phyloP scores from a whole-genome alignment of 2,113 vertebrate species.

The Oncorhynchus nerka region DNA sequence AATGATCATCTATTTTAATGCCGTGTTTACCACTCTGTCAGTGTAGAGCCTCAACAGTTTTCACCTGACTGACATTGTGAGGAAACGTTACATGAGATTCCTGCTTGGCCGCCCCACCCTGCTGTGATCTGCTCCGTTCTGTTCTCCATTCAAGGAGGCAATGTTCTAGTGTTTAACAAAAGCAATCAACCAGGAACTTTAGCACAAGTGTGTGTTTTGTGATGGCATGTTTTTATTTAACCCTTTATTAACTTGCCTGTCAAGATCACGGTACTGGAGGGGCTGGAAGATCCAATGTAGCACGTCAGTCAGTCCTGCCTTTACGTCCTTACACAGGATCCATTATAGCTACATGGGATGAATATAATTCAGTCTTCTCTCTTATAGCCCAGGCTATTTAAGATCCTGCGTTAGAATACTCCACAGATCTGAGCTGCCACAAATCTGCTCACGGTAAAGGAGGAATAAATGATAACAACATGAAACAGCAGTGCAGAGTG shows the following conservation, averaged over 20 bases:
- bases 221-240: not conserved
- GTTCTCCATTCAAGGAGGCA: conserved; percentile 45
- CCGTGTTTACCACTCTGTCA: conserved; percentile 15
- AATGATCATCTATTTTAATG: not conserved
- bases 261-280: no score
- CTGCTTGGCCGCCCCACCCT: not conserved
- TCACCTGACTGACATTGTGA: conserved; percentile 17
- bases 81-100: conserved; percentile 18
- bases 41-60: conserved; percentile 5
- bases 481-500: conserved; percentile 5
- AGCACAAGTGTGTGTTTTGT: no score
- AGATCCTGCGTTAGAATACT: conserved; percentile 32
- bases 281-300: no score
- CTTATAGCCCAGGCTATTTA: conserved; percentile 19
- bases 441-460: not conserved
- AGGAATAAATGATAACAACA: conserved; percentile 27
- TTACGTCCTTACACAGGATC: not conserved
- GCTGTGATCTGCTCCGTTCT: conserved; percentile 32
- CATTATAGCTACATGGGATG: not conserved
- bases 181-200: no score
- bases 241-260: not conserved
- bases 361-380: not conserved
- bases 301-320: not conserved
- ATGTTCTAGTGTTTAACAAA: not conserved
- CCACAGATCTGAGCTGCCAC: conserved; percentile 13